phyloP scores from a whole-genome alignment of 2,113 vertebrate genomes.

The Amphiprion ocellaris region DNA sequence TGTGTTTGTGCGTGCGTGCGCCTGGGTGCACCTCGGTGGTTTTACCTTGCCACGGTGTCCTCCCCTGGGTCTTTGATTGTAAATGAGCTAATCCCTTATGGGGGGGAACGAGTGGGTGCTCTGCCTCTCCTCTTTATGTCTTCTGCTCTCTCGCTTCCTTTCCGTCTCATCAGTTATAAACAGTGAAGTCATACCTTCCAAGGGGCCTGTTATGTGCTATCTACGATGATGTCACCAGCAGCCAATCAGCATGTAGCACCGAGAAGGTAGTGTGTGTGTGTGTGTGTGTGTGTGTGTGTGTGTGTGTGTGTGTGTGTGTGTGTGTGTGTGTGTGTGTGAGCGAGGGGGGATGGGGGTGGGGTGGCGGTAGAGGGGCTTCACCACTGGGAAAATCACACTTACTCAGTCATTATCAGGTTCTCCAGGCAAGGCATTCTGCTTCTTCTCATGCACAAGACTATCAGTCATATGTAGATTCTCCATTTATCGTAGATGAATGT shows the following conservation, averaged over 20 bases:
- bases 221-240: conserved; percentile 85
- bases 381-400: conserved; percentile 68
- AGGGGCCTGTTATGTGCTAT: conserved; percentile 78
- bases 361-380: conserved; percentile 38
- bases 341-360: background rate
- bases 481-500: background rate
- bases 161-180: conserved; percentile 76
- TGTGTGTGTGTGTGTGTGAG: conserved; percentile 30
- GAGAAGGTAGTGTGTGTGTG: conserved; percentile 62
- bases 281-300: conserved; percentile 35
- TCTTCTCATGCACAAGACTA: conserved; percentile 16
- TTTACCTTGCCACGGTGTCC: conserved; percentile 42
- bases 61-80: conserved; percentile 83
- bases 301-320: conserved; percentile 26
- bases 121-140: conserved; percentile 29
- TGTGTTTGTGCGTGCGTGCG: conserved; percentile 9
- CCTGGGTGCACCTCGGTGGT: conserved; percentile 52
- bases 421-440: conserved; percentile 21
- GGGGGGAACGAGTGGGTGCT: conserved; percentile 8
- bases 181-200: conserved; percentile 87
- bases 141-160: conserved; percentile 48
- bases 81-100: conserved; percentile 72
- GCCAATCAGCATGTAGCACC: conserved; percentile 83
- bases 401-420: conserved; percentile 73
- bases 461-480: conserved; percentile 9